Base-by-base conservation (phyloP, 2,888 invertebrate genomes). In the Sepioteuthis lessoniana region DNA sequence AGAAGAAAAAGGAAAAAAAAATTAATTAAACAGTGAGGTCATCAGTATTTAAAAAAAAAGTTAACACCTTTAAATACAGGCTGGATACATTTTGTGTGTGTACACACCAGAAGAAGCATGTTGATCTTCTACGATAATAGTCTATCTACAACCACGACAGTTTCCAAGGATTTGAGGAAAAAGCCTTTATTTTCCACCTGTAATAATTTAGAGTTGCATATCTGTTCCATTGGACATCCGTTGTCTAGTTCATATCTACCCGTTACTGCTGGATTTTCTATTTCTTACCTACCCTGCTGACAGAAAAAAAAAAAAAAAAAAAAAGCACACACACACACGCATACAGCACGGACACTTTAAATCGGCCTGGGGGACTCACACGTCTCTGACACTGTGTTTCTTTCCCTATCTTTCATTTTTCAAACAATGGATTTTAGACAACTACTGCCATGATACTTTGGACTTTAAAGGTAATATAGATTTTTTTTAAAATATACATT, bases 401-500 rank as follows among this genome's bases (percentile, higher is more conserved):
- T n/a, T 19, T n/a, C 19, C n/a, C n/a, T 76, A 5, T 76, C n/a
- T 76, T 31, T 7, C 42, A 42, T 42, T 60, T 76, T 76, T 76
- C 76, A 76, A 76, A 76, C 76, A 76, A 76, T 76, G 76, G 76
- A 76, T n/a, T 76, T 76, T 76, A n/a, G n/a, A 76, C 76, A n/a
- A 76, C n/a, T 76, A 76, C 76, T n/a, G 13, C n/a, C 76, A 76
- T 16, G 76, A 76, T 35, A 35, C n/a, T 1, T 35, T 76, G 76
- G 76, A 76, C 25, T 76, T 2, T 10, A 76, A n/a, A 76, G 76
- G 76, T 76, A 76, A 76, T 76, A n/a, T n/a, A n/a, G n/a, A 35
- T 76, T 76, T 76, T 60, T 60, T 60, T n/a, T 76, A n/a, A 76
- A 35, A 35, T 25, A n/a, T 0, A n/a, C n/a, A 16, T n/a, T 16